Evolutionary conservation across 2,113 vertebrate genomes (phyloP).

Genomic region (Bostrychus sinensis): DNA sequence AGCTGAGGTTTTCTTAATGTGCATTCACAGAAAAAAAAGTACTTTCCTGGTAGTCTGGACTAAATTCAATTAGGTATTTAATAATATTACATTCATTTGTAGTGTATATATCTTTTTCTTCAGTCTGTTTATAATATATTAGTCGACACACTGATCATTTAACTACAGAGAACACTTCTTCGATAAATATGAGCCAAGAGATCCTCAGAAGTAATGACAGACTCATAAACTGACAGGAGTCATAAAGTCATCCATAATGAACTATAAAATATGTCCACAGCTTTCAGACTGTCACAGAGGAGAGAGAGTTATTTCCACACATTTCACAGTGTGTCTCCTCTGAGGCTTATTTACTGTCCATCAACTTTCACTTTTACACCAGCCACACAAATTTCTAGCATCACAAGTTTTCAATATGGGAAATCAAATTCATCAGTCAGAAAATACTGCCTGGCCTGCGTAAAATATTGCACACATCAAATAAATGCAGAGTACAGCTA

Average conservation of each 20-base stretch:
- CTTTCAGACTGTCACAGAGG: constrained; percentile 5
- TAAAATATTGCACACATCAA: constrained; percentile 1
- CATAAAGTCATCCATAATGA: background rate
- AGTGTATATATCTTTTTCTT: no score
- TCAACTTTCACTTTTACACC: constrained; percentile 36
- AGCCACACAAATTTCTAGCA: background rate
- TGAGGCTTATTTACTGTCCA: constrained; percentile 39
- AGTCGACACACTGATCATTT: no score
- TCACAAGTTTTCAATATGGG: background rate
- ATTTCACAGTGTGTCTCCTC: constrained; percentile 31
- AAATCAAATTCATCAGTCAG: constrained; percentile 8
- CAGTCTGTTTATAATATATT: no score
- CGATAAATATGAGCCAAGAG: no score
- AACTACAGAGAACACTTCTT: no score
- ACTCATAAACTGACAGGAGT: background rate
- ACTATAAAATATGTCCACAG: constrained; percentile 1
- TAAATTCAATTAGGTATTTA: no score
- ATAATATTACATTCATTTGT: no score
- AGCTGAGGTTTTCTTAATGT: no score
- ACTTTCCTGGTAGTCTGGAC: no score
- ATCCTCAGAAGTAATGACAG: background rate
- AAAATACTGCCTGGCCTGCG: background rate
- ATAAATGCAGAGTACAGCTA: no score
- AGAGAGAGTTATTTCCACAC: constrained; percentile 38
- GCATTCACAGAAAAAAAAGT: no score